Evolutionary conservation across 2,797 vertebrate genomes (phyloP), one percentile per base, ranked within the genome.

Genomic region (Ambastaia sidthimunki): DNA sequence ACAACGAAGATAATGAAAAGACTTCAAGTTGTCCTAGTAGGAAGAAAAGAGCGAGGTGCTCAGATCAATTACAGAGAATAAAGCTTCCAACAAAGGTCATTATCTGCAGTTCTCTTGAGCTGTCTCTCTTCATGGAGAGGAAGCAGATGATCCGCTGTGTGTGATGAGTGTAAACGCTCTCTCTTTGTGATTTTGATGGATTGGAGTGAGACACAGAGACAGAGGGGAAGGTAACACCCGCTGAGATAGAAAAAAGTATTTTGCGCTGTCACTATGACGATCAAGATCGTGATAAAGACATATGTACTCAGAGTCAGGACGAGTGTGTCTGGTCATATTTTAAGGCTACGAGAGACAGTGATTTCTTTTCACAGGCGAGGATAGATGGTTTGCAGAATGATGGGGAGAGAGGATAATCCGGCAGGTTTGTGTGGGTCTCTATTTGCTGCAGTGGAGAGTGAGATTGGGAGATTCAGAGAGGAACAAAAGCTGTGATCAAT

Each of bases 111-210:
- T 48, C 34, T 25, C 80, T 52, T 78, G 81, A 68, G 18, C 80
- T 47, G 84, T 78, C 80, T 80, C 88, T 88, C 87, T 87, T 89
- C 86, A 88, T 89, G 89, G 86, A 81, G 85, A 81, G 76, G 87
- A 76, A 89, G 87, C 89, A 89, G 91, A 91, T 91, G 89, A 92
- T 89, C 87, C 85, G 21, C 31, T 54, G 41, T 54, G 71, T 41
- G 15, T 41, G 68, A 79, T 65, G 68, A 71, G 57, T 71, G 75
- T 50, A 67, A 77, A 70, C 2, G 19, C 41, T 48, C 34, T 34
- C 18, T 57, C 71, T 47, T 50, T 52, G 9, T 63, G 72, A 81
- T 69, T 70, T 70, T 63, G 66, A 76, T 74, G 18, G 57, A 78
- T 54, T n/a, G 31, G 19, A 67, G 31, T 48, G 48, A 74, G 66